These are phyloP conservation scores for Propsilocerus akamusi DNA, from an alignment of 1,140 invertebrate species.

Conservation along the genomic window DNA sequence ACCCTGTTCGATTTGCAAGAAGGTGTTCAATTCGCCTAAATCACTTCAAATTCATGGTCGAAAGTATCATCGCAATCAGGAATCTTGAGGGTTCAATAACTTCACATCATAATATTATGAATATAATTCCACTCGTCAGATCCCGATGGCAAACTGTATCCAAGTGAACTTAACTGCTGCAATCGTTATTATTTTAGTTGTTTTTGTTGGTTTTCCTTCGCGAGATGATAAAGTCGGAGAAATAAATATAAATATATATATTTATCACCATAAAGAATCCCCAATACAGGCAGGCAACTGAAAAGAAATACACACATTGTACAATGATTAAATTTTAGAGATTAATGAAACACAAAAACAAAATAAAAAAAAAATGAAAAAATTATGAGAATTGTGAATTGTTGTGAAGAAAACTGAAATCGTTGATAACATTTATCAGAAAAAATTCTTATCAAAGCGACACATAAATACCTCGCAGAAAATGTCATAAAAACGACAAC, in stretches of 20 bases:
- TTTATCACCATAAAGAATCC: not conserved
- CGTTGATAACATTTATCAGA: too few species aligned
- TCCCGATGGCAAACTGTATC: not conserved
- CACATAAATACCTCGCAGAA: too few species aligned
- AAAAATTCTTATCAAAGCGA: too few species aligned
- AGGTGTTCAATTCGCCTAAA: not conserved
- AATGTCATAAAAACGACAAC: too few species aligned
- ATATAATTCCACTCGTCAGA: not conserved
- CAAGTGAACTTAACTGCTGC: conserved; percentile 3
- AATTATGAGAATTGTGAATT: too few species aligned
- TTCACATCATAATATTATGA: not conserved
- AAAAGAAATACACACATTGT: not conserved
- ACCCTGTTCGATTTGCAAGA: not conserved
- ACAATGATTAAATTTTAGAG: conserved; percentile 4
- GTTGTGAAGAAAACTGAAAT: too few species aligned
- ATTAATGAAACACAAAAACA: not conserved
- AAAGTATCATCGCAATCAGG: not conserved
- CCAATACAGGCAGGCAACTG: not conserved
- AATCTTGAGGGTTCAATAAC: not conserved
- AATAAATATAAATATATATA: not conserved
- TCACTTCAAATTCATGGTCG: not conserved
- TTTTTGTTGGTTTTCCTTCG: too few species aligned
- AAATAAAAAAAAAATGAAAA: not conserved
- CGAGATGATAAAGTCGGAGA: not conserved
- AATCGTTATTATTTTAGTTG: too few species aligned